Conservation (phyloP, 2,113 vertebrate genomes). For the Grantiella picta region DNA sequence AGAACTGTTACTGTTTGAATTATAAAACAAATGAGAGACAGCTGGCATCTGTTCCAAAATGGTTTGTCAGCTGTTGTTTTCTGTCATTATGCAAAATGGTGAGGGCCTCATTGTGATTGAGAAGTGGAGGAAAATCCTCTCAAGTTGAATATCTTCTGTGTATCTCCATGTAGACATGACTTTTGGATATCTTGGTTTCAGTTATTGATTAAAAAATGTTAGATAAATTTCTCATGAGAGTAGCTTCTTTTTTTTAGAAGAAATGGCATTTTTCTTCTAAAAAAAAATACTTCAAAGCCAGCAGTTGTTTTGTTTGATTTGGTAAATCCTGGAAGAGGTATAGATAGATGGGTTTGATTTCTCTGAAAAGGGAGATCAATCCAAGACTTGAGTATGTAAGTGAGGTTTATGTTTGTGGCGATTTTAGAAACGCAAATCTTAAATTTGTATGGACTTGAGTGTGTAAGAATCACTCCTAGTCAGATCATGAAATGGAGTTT, state of each 20-base stretch:
- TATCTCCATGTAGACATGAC: constrained; percentile 29
- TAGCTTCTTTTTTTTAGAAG: constrained; percentile 22
- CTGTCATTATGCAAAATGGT: constrained; percentile 73
- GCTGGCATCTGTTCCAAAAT: constrained; percentile 71
- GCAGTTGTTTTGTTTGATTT: not conserved
- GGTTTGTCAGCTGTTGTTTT: constrained; percentile 76
- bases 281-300: not conserved
- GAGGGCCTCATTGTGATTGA: constrained; percentile 62
- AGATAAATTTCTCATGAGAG: constrained; percentile 52
- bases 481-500: not conserved
- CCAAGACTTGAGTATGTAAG: not conserved
- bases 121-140: constrained; percentile 55
- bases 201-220: constrained; percentile 32
- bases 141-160: constrained; percentile 12
- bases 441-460: not conserved
- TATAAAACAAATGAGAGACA: constrained; percentile 69
- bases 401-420: not conserved
- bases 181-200: constrained; percentile 46
- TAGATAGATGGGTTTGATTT: not conserved
- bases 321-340: constrained; percentile 44
- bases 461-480: not conserved
- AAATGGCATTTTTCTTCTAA: constrained; percentile 45
- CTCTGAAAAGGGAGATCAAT: not conserved
- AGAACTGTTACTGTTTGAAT: constrained; percentile 66
- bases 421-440: not conserved